Base-by-base conservation (phyloP, 92 coral and sea anemone species). In the Heteractis magnifica region DNA sequence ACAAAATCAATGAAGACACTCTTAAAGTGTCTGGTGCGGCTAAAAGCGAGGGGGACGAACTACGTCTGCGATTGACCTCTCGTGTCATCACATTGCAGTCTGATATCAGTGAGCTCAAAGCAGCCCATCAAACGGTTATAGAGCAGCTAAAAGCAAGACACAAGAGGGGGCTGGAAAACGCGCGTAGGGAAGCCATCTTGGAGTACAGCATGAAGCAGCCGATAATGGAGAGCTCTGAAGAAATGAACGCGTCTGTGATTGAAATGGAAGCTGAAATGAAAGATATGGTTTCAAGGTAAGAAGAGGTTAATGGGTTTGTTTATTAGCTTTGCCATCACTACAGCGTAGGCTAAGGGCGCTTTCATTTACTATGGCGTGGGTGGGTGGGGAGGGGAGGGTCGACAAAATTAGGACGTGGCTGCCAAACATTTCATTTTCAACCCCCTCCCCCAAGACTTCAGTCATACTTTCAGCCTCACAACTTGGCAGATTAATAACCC, bases 71-170 rank as follows among this genome's bases (percentile, higher is more conserved):
- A 70, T 85, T 97, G 51, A 97, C 99, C 3, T 97, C 99, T 12
- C 93, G 98, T 48, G 98, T 97, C 6, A 97, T 97, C 26, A 90
- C 98, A 10, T 87, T 97, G 55, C 99, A 97, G 87, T 97, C 99
- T 0, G 99, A 97, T 80, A 94, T 97, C 77, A 97, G 98, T 71
- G 99, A 97, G 71, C 90, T 97, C 14, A 97, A 91, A 71, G 94
- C 98, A 4, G 93, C 94, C 6, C 98, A 94, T 26, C 97, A 94
- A 34, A 86, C 86, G 11, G 95, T 89, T 68, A 18, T 94, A 4
- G 95, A 85, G 62, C 90, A 89, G 77, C 80, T 89, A 48, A 91
- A 92, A 65, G 92, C 88, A 55, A 86, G 91, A 50, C 95, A 93
- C 84, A 91, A 91, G 86, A 90, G 86, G 76, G 97, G 90, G 51